These are phyloP conservation scores for Machaerirhynchus nigripectus DNA, from an alignment of 2,113 vertebrate species.

Conservation along the genomic window DNA sequence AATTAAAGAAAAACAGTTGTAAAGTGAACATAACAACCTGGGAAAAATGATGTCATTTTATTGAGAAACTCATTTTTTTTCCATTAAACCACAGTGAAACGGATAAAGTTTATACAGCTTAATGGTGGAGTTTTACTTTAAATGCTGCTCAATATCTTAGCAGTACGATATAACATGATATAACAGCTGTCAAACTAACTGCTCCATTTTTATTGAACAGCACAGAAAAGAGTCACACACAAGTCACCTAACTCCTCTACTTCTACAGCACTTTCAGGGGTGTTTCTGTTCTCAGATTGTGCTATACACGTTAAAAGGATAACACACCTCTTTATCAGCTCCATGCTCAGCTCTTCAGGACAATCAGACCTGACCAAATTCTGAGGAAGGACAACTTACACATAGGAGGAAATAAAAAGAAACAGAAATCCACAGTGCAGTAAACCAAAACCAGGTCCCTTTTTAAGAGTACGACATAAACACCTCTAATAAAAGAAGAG, in stretches of 20 bases:
- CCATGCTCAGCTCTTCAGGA: neutral
- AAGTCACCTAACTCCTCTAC: constrained; percentile 33
- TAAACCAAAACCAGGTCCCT: constrained; percentile 56
- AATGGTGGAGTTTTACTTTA: constrained; percentile 55
- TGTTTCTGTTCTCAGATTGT: neutral
- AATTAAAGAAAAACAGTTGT: constrained; percentile 68
- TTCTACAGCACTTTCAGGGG: constrained; percentile 23
- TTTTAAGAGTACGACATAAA: constrained; percentile 65
- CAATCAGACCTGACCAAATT: neutral
- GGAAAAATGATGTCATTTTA: constrained; percentile 66
- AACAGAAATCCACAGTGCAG: constrained; percentile 19
- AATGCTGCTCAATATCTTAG: constrained; percentile 60
- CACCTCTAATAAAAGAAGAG: constrained; percentile 60
- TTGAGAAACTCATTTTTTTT: constrained; percentile 58
- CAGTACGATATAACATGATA: constrained; percentile 31
- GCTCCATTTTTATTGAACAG: constrained; percentile 36
- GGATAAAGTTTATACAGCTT: constrained; percentile 63
- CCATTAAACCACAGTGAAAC: constrained; percentile 62
- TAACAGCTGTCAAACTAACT: constrained; percentile 68
- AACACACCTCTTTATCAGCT: neutral
- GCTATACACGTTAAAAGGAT: neutral
- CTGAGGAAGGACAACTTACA: neutral
- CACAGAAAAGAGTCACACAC: constrained; percentile 43
- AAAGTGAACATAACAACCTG: constrained; percentile 57
- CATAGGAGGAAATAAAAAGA: constrained; percentile 25